Evolutionary conservation across 1,140 invertebrate genomes (phyloP).

Genomic region (Drosophila elegans): DNA sequence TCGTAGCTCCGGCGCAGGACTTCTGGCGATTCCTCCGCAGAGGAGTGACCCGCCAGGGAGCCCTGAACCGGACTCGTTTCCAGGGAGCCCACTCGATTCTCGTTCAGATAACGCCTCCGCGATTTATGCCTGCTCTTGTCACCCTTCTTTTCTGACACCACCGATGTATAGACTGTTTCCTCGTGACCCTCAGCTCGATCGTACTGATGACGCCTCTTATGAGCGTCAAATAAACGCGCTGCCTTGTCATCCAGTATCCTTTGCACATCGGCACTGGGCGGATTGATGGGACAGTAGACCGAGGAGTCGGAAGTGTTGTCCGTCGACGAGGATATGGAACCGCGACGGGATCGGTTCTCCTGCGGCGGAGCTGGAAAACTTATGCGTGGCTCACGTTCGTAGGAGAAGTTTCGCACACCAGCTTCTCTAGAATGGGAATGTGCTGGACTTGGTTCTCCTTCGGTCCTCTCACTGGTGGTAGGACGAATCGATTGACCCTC

Average conservation of each 20-base stretch:
- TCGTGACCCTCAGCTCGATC: conserved; percentile 72
- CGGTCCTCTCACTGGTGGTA: conserved; percentile 60
- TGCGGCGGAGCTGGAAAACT: conserved; percentile 68
- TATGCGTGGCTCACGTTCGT: conserved; percentile 72
- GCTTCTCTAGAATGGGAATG: conserved; percentile 54
- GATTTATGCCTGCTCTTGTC: conserved; percentile 73
- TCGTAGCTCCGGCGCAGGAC: conserved; percentile 58
- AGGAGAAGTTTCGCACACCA: conserved; percentile 74
- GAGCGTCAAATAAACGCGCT: conserved; percentile 66
- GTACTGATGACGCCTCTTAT: conserved; percentile 73
- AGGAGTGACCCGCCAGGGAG: conserved; percentile 52
- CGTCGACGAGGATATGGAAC: conserved; percentile 70
- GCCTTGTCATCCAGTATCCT: conserved; percentile 81
- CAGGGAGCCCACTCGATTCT: conserved; percentile 81
- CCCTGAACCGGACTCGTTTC: conserved; percentile 77
- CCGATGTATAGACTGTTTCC: conserved; percentile 76
- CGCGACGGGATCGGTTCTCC: conserved; percentile 46
- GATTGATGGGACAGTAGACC: conserved; percentile 83
- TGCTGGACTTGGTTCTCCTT: conserved; percentile 48
- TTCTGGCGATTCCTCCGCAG: conserved; percentile 67
- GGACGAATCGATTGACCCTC: conserved; percentile 72
- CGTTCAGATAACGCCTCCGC: conserved; percentile 75
- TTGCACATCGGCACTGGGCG: conserved; percentile 76
- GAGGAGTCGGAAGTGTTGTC: conserved; percentile 84
- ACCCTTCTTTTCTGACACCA: conserved; percentile 75